These are phyloP conservation scores for Pluvialis apricaria DNA, from an alignment of 2,113 vertebrate species.

Conservation along the genomic window DNA sequence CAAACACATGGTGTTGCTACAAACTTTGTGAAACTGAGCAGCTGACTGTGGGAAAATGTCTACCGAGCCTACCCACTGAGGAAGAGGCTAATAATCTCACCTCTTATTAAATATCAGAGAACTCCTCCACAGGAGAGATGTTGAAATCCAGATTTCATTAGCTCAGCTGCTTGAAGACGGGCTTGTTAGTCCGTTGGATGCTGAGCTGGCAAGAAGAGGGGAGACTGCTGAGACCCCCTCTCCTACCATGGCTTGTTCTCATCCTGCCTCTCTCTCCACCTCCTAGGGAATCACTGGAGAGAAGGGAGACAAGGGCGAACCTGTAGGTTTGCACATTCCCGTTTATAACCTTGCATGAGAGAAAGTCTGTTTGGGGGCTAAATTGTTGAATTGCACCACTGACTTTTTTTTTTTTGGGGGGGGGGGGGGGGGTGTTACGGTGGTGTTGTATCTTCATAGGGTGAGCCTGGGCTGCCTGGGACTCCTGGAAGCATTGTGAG, in stretches of 20 bases:
- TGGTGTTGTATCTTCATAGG: slow-evolving; percentile 61
- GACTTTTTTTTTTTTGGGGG: background rate
- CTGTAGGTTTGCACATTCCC: slow-evolving; percentile 68
- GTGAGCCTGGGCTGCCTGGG: slow-evolving; percentile 80
- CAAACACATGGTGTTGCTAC: background rate
- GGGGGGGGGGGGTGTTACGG: background rate
- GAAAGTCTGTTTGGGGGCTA: background rate
- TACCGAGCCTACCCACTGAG: background rate
- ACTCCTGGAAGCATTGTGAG: slow-evolving; percentile 72
- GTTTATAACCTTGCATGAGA: background rate
- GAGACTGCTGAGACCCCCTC: background rate
- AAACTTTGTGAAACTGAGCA: background rate
- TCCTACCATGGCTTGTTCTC: background rate
- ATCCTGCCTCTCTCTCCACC: background rate
- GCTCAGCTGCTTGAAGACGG: background rate
- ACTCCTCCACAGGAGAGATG: background rate
- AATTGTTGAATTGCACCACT: background rate
- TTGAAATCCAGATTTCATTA: background rate
- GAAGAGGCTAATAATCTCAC: background rate
- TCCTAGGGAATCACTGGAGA: slow-evolving; percentile 75
- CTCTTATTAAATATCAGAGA: background rate
- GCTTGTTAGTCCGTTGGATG: background rate
- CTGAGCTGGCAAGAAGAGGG: background rate
- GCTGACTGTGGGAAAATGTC: background rate
- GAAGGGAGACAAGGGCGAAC: slow-evolving; percentile 81